Conservation (phyloP, 2,888 invertebrate genomes). For the Hypomecis atomaria region DNA sequence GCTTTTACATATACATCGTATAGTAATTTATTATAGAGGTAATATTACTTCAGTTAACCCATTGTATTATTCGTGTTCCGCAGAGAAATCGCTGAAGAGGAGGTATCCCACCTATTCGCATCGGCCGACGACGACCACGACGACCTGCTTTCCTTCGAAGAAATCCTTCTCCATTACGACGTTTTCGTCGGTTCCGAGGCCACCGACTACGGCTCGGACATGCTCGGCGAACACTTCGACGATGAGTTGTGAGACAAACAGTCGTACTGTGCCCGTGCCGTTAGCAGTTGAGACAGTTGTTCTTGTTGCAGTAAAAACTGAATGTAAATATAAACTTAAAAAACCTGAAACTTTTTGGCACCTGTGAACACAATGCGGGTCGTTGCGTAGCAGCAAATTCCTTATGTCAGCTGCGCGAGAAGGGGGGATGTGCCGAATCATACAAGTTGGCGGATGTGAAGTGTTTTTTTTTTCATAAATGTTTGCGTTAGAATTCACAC, state of each 20-base stretch:
- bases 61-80: conserved; percentile 32
- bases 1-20: too few species aligned
- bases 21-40: too few species aligned
- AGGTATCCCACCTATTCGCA: conserved; percentile 95
- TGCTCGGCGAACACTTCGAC: conserved; percentile 91
- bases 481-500: too few species aligned
- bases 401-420: too few species aligned
- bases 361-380: too few species aligned
- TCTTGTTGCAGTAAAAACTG: neutral
- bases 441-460: too few species aligned
- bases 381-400: too few species aligned
- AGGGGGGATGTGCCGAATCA: too few species aligned
- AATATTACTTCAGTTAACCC: too few species aligned
- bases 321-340: too few species aligned
- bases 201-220: conserved; percentile 94
- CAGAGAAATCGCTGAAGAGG: conserved; percentile 94
- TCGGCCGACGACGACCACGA: conserved; percentile 94
- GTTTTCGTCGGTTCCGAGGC: conserved; percentile 97
- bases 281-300: neutral
- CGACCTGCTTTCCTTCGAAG: conserved; percentile 90
- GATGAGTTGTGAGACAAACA: conserved; percentile 88
- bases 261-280: neutral
- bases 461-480: too few species aligned
- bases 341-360: too few species aligned
- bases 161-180: conserved; percentile 93